phyloP scores from a whole-genome alignment of 2,113 vertebrate species.

The Addax nasomaculatus region DNA sequence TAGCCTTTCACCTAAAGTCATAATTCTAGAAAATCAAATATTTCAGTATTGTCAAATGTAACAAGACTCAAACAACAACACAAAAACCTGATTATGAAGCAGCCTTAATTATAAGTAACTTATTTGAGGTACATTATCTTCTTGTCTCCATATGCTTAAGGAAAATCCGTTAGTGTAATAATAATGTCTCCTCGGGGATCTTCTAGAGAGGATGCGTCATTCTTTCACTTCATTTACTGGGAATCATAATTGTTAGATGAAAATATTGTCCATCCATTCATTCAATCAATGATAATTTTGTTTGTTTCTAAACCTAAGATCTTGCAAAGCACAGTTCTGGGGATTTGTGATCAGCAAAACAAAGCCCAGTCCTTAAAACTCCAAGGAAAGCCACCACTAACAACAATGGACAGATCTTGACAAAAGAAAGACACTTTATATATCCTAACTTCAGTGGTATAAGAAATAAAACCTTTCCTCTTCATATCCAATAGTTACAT shows the following conservation, averaged over 20 bases:
- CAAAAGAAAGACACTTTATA: not conserved
- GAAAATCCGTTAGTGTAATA: not conserved
- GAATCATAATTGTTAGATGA: not conserved
- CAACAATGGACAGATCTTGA: not conserved
- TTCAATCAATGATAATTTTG: not conserved
- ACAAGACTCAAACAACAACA: not conserved
- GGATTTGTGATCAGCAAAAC: not conserved
- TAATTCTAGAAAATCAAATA: not conserved
- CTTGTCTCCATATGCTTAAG: not conserved
- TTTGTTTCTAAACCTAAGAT: not conserved
- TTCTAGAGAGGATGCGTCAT: not conserved
- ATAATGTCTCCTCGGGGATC: not conserved
- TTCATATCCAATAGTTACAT: not conserved
- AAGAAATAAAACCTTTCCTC: not conserved
- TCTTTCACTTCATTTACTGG: not conserved
- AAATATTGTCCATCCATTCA: not conserved
- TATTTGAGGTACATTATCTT: not conserved
- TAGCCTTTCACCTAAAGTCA: not conserved
- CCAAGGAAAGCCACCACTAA: not conserved
- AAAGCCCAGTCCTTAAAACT: not conserved
- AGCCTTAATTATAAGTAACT: not conserved
- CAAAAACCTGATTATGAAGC: not conserved
- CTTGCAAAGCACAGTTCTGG: not conserved
- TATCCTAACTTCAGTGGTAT: not conserved
- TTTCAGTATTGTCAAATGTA: not conserved